Conservation (phyloP, 1,140 invertebrate species). For the Bombus confusus region DNA sequence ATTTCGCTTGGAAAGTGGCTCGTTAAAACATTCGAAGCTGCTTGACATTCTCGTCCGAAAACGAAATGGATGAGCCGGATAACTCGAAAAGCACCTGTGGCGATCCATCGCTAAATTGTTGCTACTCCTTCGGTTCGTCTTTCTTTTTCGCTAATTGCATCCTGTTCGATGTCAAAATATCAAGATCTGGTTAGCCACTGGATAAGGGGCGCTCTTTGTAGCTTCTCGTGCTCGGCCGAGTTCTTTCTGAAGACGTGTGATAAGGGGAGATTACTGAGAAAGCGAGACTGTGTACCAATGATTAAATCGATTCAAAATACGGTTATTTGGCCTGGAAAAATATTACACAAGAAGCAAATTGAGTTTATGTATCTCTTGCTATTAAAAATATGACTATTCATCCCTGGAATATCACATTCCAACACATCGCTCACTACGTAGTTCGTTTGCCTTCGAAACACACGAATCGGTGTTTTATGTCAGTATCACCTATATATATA, state of each 20-base stretch:
- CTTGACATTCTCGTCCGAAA: conserved; percentile 18
- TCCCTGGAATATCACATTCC: neutral
- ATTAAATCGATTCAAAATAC: neutral
- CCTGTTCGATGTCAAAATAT: conserved; percentile 40
- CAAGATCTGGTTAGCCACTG: conserved; percentile 6
- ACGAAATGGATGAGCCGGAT: conserved; percentile 17
- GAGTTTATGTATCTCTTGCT: no score
- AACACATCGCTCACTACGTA: no score
- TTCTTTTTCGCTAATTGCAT: conserved; percentile 38
- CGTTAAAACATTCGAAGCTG: conserved; percentile 37
- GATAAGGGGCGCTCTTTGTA: conserved; percentile 7
- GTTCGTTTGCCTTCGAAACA: no score
- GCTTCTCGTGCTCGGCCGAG: neutral
- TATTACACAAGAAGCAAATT: neutral
- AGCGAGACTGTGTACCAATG: conserved; percentile 14
- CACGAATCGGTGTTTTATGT: no score
- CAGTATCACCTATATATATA: no score
- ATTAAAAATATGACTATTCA: no score
- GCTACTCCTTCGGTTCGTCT: neutral
- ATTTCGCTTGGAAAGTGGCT: conserved; percentile 55
- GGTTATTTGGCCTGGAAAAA: no score
- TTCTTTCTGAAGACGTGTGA: neutral
- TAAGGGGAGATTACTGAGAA: conserved; percentile 9
- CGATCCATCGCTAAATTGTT: neutral
- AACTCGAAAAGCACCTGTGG: conserved; percentile 19